Evolutionary conservation across 2,113 vertebrate genomes (phyloP).

Genomic region (Panthera tigris): DNA sequence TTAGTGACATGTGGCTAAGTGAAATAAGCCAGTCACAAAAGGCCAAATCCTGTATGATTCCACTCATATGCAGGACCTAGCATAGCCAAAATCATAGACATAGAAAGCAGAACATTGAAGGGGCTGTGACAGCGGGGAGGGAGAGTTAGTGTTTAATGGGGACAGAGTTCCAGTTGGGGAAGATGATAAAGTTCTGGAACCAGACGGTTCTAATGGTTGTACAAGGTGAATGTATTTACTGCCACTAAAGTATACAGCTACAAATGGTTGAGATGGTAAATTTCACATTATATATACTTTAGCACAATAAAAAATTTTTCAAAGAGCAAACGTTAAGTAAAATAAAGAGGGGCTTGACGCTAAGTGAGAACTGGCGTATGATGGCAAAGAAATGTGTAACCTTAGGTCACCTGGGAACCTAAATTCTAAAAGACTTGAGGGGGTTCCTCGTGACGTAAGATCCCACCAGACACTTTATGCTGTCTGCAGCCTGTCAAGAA

Average conservation of each 20-base stretch:
- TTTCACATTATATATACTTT: not conserved
- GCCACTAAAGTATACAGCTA: not conserved
- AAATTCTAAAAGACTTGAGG: not conserved
- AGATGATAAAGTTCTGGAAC: not conserved
- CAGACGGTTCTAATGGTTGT: accelerated
- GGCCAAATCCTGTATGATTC: not conserved
- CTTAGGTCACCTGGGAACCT: not conserved
- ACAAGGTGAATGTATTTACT: not conserved
- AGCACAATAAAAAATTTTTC: not conserved
- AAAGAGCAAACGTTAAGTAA: not conserved
- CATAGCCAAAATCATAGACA: not conserved
- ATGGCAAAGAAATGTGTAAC: not conserved
- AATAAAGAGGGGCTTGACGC: not conserved
- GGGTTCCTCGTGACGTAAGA: not conserved
- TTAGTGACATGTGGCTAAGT: not conserved
- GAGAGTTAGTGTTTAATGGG: not conserved
- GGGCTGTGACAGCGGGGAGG: accelerated
- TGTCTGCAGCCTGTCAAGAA: not conserved
- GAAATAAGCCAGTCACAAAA: not conserved
- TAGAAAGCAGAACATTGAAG: not conserved
- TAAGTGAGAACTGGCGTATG: not conserved
- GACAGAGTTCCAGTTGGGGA: not conserved
- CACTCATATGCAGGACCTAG: not conserved
- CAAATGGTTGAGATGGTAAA: not conserved
- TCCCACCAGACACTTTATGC: not conserved